Percentiles rank a stretch among this genome's conserved stretches.
Conservation (phyloP, 2,888 invertebrate genomes). For the Emmelina monodactyla region DNA sequence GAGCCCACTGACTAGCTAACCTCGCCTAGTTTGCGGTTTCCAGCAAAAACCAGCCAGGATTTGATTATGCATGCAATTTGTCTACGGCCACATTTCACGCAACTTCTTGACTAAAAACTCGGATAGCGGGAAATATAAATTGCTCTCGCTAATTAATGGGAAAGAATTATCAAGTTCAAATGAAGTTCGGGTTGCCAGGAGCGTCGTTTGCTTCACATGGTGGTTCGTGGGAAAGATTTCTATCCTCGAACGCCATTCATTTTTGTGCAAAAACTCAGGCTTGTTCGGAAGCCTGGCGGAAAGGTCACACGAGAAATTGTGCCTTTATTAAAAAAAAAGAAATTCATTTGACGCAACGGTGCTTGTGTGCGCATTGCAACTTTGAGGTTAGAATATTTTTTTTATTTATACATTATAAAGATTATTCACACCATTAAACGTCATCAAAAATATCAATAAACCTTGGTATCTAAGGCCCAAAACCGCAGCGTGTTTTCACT, state of each 20-base stretch:
- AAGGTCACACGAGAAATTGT: slow-evolving; percentile 54
- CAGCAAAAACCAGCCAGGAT: slow-evolving; percentile 11
- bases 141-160: no score
- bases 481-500: no score
- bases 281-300: slow-evolving; percentile 35
- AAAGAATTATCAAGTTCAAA: no score
- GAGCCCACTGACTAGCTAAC: slow-evolving; percentile 21
- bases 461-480: no score
- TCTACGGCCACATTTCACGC: no score
- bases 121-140: no score
- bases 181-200: slow-evolving; percentile 7
- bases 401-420: no score
- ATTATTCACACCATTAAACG: no score
- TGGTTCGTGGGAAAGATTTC: slow-evolving; percentile 56
- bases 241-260: slow-evolving; percentile 45
- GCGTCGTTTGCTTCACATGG: slow-evolving; percentile 42
- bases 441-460: no score
- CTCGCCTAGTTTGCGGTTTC: slow-evolving; percentile 18
- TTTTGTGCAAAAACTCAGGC: slow-evolving; percentile 44
- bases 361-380: no score
- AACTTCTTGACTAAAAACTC: no score
- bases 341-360: slow-evolving; percentile 4
- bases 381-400: no score
- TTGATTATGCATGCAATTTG: slow-evolving; percentile 10
- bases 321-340: slow-evolving; percentile 28